A percentile compares a stretch with the other conserved stretches of the same genome.
Evolutionary conservation across 2,797 vertebrate genomes (phyloP).

Genomic region (Helarctos malayanus): DNA sequence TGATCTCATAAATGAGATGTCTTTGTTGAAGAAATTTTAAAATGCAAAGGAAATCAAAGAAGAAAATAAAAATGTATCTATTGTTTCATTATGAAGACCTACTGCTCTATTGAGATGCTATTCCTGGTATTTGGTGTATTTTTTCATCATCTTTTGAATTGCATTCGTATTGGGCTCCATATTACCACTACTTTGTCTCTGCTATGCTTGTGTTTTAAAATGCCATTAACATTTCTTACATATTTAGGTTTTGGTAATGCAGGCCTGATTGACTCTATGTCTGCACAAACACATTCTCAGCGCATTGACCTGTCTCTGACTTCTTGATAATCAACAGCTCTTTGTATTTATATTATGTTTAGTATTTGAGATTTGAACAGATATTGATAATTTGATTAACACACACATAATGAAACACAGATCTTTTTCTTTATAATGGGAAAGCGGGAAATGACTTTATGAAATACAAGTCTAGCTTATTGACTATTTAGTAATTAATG

Average conservation of each 20-base stretch:
- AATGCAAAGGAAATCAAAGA: not conserved
- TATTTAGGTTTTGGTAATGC: slow-evolving; percentile 49
- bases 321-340: slow-evolving; percentile 68
- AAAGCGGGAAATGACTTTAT: slow-evolving; percentile 70
- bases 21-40: slow-evolving; percentile 17
- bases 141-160: slow-evolving; percentile 31
- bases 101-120: not conserved
- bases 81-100: not conserved
- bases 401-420: slow-evolving; percentile 58
- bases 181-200: not conserved
- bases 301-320: slow-evolving; percentile 80
- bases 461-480: slow-evolving; percentile 40
- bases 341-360: slow-evolving; percentile 68
- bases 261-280: slow-evolving; percentile 2
- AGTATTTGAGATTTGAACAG: slow-evolving; percentile 66
- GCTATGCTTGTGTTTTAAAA: not conserved
- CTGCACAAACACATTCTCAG: slow-evolving; percentile 7
- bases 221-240: slow-evolving; percentile 54
- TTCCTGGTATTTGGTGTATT: not conserved
- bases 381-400: slow-evolving; percentile 78
- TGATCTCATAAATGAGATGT: not conserved
- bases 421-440: slow-evolving; percentile 63
- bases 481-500: slow-evolving; percentile 47
- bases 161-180: not conserved
- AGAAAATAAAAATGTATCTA: not conserved